A percentile compares a stretch with the other conserved stretches of the same genome.
Conservation (phyloP, 2,113 vertebrate genomes). For the Neolamprologus longior region DNA sequence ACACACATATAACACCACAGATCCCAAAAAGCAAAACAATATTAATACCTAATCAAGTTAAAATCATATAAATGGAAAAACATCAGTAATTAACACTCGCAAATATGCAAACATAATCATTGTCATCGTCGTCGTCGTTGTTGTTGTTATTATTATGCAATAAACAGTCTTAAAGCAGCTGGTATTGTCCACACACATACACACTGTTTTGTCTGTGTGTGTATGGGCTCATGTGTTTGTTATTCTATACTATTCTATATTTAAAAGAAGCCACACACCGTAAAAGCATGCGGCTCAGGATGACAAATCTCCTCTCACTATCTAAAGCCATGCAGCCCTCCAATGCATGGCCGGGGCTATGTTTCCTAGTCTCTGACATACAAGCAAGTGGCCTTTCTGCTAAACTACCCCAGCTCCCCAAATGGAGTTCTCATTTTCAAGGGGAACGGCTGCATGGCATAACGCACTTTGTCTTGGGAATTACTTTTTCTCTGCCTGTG, state of each 20-base stretch:
- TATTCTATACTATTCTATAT: conserved; percentile 8
- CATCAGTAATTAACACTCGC: background rate
- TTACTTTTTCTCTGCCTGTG: conserved; percentile 57
- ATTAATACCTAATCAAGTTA: background rate
- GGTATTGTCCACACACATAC: background rate
- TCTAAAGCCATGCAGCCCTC: conserved; percentile 42
- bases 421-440: conserved; percentile 72
- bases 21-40: background rate
- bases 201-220: background rate
- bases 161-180: background rate
- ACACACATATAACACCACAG: background rate
- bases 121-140: background rate
- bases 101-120: background rate
- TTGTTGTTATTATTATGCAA: background rate
- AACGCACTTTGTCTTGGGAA: conserved; percentile 70
- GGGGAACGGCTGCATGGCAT: conserved; percentile 62
- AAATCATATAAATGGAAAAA: background rate
- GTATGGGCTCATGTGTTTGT: background rate
- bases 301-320: conserved; percentile 49
- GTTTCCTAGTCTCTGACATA: conserved; percentile 45
- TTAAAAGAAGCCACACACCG: conserved; percentile 6
- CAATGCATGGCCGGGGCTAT: background rate
- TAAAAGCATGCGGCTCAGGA: conserved; percentile 22
- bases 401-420: conserved; percentile 55
- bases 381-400: conserved; percentile 16